Evolutionary conservation across 2,888 invertebrate genomes (phyloP).

Genomic region (Lasioglossum malachurum): DNA sequence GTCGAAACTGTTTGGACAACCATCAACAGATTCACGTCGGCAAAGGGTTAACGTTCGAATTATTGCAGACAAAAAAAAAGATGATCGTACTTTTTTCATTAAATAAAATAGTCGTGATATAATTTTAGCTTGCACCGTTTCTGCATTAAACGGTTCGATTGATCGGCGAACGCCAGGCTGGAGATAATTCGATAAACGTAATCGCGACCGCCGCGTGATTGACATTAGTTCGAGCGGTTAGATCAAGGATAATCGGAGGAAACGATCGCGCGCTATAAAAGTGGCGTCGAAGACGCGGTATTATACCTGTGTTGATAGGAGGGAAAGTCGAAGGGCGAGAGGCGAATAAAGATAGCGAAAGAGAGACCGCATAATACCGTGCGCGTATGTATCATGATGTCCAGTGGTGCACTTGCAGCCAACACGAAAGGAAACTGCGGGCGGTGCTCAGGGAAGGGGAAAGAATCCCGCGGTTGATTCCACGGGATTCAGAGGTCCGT

Average conservation of each 20-base stretch:
- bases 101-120: background rate
- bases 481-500: conserved; percentile 49
- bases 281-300: conserved; percentile 72
- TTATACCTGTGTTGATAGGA: conserved; percentile 73
- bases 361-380: conserved; percentile 73
- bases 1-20: background rate
- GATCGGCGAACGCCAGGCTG: too few relatives aligned
- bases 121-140: background rate
- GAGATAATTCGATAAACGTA: conserved; percentile 34
- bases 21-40: background rate
- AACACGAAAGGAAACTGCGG: conserved; percentile 47
- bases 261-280: conserved; percentile 79
- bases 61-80: background rate
- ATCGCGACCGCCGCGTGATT: conserved; percentile 56
- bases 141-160: background rate
- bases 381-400: conserved; percentile 77
- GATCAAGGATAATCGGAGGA: conserved; percentile 74
- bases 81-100: background rate
- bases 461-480: conserved; percentile 73
- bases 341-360: conserved; percentile 17
- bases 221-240: conserved; percentile 64
- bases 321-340: conserved; percentile 36
- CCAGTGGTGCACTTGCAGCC: conserved; percentile 64
- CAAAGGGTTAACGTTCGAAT: background rate
- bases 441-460: conserved; percentile 51